Evolutionary conservation across 2,113 vertebrate species (phyloP).

Genomic region (Crotalus helleri): DNA sequence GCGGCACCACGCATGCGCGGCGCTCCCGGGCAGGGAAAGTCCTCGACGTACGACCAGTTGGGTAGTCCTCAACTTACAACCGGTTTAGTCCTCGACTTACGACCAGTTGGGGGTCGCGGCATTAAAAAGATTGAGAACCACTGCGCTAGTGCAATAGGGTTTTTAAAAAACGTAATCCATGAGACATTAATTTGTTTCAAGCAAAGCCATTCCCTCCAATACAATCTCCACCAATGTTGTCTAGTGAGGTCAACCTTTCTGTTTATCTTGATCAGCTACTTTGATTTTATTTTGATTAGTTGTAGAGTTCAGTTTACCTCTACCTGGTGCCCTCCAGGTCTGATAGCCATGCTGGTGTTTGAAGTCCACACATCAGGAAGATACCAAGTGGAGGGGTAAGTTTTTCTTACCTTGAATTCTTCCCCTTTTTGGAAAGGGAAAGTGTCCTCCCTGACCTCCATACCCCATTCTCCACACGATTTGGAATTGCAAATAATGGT

Average conservation of each 20-base stretch:
- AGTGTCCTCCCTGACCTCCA: neutral
- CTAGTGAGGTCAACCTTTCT: neutral
- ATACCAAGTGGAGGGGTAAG: neutral
- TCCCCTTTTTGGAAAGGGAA: neutral
- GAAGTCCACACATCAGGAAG: neutral
- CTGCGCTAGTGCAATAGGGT: neutral
- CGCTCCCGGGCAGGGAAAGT: too few species aligned
- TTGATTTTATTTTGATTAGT: neutral
- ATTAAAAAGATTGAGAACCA: too few species aligned
- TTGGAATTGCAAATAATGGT: constrained; percentile 3
- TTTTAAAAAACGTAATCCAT: neutral
- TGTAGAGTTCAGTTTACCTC: neutral
- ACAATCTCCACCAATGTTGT: neutral
- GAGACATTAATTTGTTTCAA: neutral
- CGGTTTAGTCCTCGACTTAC: too few species aligned
- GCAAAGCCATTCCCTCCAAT: neutral
- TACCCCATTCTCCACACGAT: neutral
- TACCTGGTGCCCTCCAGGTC: neutral
- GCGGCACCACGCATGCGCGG: too few species aligned
- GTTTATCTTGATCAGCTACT: neutral
- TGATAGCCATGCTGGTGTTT: neutral
- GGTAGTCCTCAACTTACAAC: too few species aligned
- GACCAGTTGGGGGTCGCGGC: too few species aligned
- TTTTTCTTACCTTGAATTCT: neutral
- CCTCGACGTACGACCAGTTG: too few species aligned